phyloP scores from a whole-genome alignment of 2,113 vertebrate genomes.

The Scomber colias region DNA sequence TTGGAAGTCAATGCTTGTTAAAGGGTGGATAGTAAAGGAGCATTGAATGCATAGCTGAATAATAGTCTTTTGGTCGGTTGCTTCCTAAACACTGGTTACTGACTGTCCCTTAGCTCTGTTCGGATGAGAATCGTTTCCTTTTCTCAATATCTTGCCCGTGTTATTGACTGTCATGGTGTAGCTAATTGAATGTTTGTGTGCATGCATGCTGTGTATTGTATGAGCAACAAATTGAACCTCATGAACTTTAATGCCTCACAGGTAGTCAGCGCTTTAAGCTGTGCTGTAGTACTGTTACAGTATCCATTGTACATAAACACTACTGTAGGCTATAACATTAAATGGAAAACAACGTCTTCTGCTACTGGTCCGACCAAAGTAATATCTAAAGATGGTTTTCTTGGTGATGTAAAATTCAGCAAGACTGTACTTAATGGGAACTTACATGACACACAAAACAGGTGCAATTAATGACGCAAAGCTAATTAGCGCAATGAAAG shows the following conservation, averaged over 20 bases:
- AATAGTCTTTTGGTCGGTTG: conserved; percentile 54
- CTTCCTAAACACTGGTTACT: conserved; percentile 52
- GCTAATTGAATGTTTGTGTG: conserved; percentile 4
- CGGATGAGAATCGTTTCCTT: conserved; percentile 6
- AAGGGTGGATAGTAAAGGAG: conserved; percentile 57
- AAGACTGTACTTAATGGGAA: neutral
- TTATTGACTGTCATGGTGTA: conserved; percentile 16
- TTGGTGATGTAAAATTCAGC: neutral
- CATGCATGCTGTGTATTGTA: neutral
- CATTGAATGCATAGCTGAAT: conserved; percentile 59
- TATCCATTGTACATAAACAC: neutral
- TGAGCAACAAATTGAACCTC: neutral
- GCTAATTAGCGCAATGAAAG: neutral
- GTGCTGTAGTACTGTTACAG: neutral
- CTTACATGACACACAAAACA: neutral
- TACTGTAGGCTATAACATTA: neutral
- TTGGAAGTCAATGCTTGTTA: conserved; percentile 76
- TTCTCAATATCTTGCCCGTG: neutral
- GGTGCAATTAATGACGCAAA: neutral
- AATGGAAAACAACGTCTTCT: neutral
- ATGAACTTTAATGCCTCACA: neutral
- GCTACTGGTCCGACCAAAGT: neutral
- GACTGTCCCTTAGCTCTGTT: conserved; percentile 17
- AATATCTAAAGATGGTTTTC: neutral
- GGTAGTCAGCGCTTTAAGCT: neutral